phyloP scores from a whole-genome alignment of 2,888 invertebrate genomes.

The Hoplodrina ambigua region DNA sequence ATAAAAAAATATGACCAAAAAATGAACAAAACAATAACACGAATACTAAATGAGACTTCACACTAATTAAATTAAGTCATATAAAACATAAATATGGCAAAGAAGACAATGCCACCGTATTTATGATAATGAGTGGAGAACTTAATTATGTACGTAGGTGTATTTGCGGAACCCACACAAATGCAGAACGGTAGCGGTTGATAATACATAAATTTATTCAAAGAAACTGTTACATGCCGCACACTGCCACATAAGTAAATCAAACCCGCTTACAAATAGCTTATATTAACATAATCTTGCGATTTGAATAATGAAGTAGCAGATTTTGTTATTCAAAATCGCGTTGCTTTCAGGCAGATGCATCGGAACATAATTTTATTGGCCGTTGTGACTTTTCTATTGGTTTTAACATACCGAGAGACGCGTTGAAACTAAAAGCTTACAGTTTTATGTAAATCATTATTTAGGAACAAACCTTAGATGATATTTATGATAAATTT shows the following conservation, averaged over 20 bases:
- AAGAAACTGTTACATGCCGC: slow-evolving; percentile 81
- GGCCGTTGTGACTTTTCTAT: slow-evolving; percentile 69
- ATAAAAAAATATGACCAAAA: slow-evolving; percentile 29
- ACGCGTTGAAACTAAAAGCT: slow-evolving; percentile 69
- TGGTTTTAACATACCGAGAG: slow-evolving; percentile 68
- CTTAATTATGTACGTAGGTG: slow-evolving; percentile 75
- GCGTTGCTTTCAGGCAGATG: slow-evolving; percentile 77
- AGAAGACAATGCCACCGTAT: slow-evolving; percentile 74
- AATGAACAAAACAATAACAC: slow-evolving; percentile 40
- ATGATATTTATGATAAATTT: slow-evolving; percentile 62
- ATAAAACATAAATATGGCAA: slow-evolving; percentile 68
- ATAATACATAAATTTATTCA: slow-evolving; percentile 85
- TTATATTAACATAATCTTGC: slow-evolving; percentile 87
- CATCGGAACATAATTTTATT: slow-evolving; percentile 77
- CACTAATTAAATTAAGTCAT: slow-evolving; percentile 70
- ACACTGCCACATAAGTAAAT: slow-evolving; percentile 83
- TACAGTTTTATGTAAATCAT: slow-evolving; percentile 68
- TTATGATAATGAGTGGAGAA: slow-evolving; percentile 75
- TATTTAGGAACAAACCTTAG: slow-evolving; percentile 55
- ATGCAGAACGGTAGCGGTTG: slow-evolving; percentile 85
- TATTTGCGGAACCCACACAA: slow-evolving; percentile 84
- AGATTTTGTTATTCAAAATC: slow-evolving; percentile 81
- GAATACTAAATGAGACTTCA: slow-evolving; percentile 55
- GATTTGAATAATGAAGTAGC: slow-evolving; percentile 88
- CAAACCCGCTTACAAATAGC: slow-evolving; percentile 87